Percentiles rank a stretch among this genome's conserved stretches.
These are phyloP conservation scores for Leptodactylus fallax DNA, from an alignment of 2,797 vertebrate genomes.

Conservation along the genomic window DNA sequence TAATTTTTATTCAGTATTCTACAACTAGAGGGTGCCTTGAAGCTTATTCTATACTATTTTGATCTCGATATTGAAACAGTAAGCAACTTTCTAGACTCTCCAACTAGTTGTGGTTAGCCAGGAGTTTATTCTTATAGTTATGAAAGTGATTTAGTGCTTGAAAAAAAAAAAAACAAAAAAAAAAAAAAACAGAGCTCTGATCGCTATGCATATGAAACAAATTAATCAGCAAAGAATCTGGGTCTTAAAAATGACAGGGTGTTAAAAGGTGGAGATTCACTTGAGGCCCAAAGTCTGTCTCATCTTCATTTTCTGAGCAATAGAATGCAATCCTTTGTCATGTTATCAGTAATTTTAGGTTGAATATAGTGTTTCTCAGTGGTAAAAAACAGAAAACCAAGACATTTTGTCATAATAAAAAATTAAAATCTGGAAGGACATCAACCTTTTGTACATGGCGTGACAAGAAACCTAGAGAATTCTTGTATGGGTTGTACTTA, in stretches of 20 bases:
- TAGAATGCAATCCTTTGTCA: background rate
- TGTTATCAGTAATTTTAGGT: background rate
- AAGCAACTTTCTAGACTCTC: too few relatives aligned
- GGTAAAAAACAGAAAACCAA: background rate
- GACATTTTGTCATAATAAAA: background rate
- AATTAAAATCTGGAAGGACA: background rate
- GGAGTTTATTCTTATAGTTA: too few relatives aligned
- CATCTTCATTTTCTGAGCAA: background rate
- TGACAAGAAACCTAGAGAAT: background rate
- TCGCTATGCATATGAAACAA: background rate
- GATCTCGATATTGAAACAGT: background rate
- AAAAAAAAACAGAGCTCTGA: too few relatives aligned
- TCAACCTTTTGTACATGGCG: slow-evolving; percentile 1
- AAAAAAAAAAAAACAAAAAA: too few relatives aligned
- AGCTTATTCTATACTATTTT: background rate
- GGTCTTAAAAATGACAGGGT: too few relatives aligned
- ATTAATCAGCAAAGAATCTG: too few relatives aligned
- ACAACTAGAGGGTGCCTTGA: too few relatives aligned
- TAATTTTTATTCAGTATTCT: too few relatives aligned
- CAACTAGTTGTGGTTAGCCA: too few relatives aligned
- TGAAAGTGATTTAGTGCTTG: too few relatives aligned
- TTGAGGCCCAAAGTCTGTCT: background rate
- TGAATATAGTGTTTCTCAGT: background rate
- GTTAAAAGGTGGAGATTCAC: background rate
- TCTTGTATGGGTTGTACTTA: background rate